A percentile compares a stretch with the other conserved stretches of the same genome.
Conservation (phyloP, 2,113 vertebrate species). For the Pachyramphus minor region DNA sequence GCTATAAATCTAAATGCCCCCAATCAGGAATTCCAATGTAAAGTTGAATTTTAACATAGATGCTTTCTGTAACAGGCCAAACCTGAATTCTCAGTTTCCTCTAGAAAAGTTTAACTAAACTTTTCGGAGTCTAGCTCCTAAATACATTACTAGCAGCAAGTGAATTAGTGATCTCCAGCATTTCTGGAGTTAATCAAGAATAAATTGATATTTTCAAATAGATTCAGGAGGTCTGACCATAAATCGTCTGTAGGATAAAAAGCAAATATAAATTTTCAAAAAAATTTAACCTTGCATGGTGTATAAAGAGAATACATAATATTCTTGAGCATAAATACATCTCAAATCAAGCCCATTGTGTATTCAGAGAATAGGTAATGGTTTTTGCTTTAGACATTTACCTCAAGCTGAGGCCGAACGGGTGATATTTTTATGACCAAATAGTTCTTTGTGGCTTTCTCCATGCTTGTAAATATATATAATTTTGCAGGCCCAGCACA, state of each 20-base stretch:
- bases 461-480: not conserved
- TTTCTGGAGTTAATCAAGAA: constrained; percentile 62
- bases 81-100: not conserved
- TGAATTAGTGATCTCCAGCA: constrained; percentile 28
- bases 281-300: constrained; percentile 73
- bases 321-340: constrained; percentile 76
- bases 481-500: not conserved
- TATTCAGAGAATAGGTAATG: constrained; percentile 69
- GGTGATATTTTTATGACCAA: not conserved
- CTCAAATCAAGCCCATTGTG: constrained; percentile 72
- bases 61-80: not conserved
- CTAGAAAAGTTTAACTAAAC: not conserved
- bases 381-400: constrained; percentile 27
- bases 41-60: not conserved
- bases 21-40: not conserved
- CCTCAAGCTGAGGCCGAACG: constrained; percentile 38
- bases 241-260: constrained; percentile 71
- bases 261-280: constrained; percentile 73
- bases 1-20: constrained; percentile 27
- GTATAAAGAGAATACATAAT: constrained; percentile 79
- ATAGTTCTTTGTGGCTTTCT: not conserved
- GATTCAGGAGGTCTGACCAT: constrained; percentile 64
- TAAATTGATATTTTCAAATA: constrained; percentile 52
- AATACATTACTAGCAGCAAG: not conserved
- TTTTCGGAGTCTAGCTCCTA: not conserved